Conservation (phyloP, 35 echinoderm and acorn worm genomes). For the Chiridota heheva region DNA sequence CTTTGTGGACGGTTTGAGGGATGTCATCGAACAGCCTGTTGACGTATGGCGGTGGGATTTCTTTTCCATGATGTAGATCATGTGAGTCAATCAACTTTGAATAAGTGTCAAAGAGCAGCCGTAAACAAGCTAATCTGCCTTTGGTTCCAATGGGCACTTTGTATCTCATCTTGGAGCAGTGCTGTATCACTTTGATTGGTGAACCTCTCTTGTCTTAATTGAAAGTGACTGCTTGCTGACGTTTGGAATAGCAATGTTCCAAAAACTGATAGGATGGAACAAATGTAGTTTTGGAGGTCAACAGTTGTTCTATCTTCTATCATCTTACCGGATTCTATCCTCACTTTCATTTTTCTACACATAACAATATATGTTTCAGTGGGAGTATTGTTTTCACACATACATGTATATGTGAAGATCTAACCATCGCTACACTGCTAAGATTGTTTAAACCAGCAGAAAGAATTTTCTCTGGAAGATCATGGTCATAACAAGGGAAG, state of each 20-base stretch:
- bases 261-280: conserved; percentile 1
- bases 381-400: not conserved
- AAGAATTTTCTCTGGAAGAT: not conserved
- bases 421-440: not conserved
- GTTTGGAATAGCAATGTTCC: not conserved
- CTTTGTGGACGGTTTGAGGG: not conserved
- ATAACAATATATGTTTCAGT: too few species aligned
- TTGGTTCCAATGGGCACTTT: conserved; percentile 73
- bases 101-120: conserved; percentile 38
- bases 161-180: conserved; percentile 54
- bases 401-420: not conserved
- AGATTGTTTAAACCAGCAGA: not conserved
- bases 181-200: conserved; percentile 50
- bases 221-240: not conserved
- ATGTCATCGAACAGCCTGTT: conserved; percentile 33
- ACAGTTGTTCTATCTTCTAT: not conserved
- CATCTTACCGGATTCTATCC: not conserved
- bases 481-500: not conserved
- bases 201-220: not conserved
- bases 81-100: conserved; percentile 1
- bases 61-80: not conserved
- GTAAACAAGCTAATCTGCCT: conserved; percentile 50
- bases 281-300: conserved; percentile 3
- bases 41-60: not conserved
- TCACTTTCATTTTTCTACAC: conserved; percentile 1